Evolutionary conservation across 1,140 invertebrate species (phyloP), one percentile per base, ranked within the genome.

Genomic region (Aphis gossypii): DNA sequence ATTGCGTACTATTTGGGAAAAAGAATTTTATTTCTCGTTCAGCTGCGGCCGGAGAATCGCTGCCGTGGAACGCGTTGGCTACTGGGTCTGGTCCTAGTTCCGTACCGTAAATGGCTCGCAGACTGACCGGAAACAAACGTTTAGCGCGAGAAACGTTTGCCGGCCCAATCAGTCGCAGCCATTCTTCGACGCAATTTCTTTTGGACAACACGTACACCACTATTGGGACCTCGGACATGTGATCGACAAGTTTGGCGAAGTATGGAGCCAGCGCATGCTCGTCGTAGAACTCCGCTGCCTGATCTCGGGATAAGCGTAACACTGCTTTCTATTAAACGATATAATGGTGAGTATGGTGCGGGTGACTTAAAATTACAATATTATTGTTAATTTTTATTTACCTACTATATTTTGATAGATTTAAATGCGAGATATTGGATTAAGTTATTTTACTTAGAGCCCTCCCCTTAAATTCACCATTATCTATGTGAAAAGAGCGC

Each of bases 21-120:
- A 90, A 90, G 35, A 68, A 90, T 25, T 30, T 41, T 21, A 90
- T 90, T 68, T 90, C 89, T 6, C 89, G 35, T 4, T 68, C 38
- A 2, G 89, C 89, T 18, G 56, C 56, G 1, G 89, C 25, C 38
- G 23, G 25, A 14, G 89, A 68, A 7, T 46, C 54, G 38, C 89
- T 90, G 89, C 89, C 89, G 38, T 90, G 89, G 38, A 68, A 90
- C 38, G 89, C 89, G 56, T 90, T 90, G 51, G 88, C 38, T 11
- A 90, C 88, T 38, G 88, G 88, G 3, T 38, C 54, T 25, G 51
- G 3, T 20, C 44, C 44, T 54, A 0, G 7, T 8, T 90, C 89
- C 54, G 25, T 46, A 1, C 89, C 89, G 54, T 90, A 90, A 6
- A 90, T 30, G 38, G 54, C 89, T 25, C 89, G 56, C 89, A 90